Percentiles rank a stretch among this genome's conserved stretches.
Evolutionary conservation across 2,797 vertebrate species (phyloP).

Genomic region (Gobio occitaniae): DNA sequence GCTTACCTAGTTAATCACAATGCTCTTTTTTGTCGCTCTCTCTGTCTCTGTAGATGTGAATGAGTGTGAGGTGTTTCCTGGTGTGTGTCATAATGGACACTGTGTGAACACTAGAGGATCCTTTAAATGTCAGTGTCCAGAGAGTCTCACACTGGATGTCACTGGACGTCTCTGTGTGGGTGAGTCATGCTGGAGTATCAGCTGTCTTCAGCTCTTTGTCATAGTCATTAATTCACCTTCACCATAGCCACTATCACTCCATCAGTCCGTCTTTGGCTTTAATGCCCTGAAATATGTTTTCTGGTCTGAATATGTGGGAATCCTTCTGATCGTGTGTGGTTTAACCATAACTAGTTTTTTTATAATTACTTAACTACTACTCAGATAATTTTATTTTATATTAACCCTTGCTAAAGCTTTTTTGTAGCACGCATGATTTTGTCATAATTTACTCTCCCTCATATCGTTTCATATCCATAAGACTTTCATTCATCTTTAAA

Average conservation of each 20-base stretch:
- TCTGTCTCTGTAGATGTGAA: conserved; percentile 72
- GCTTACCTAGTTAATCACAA: background rate
- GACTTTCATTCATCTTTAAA: background rate
- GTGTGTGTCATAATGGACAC: conserved; percentile 75
- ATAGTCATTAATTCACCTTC: conserved; percentile 5
- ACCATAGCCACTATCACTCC: background rate
- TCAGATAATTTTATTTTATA: background rate
- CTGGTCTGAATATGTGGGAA: background rate
- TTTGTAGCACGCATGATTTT: background rate
- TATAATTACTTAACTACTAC: background rate
- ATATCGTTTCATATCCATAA: background rate
- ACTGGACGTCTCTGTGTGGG: conserved; percentile 79
- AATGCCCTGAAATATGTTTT: background rate
- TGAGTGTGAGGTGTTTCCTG: conserved; percentile 80
- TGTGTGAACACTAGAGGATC: conserved; percentile 80
- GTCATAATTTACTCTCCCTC: background rate
- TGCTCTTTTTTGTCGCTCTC: background rate
- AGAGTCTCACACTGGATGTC: conserved; percentile 76
- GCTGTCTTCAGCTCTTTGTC: background rate
- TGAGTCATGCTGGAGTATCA: conserved; percentile 58
- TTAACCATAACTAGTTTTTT: background rate
- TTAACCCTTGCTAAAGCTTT: background rate
- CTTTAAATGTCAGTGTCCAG: conserved; percentile 78
- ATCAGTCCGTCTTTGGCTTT: background rate
- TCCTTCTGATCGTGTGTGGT: background rate